A percentile compares a stretch with the other conserved stretches of the same genome.
Evolutionary conservation across 1,140 invertebrate species (phyloP).

Genomic region (Pseudomyrmex flavicornis): DNA sequence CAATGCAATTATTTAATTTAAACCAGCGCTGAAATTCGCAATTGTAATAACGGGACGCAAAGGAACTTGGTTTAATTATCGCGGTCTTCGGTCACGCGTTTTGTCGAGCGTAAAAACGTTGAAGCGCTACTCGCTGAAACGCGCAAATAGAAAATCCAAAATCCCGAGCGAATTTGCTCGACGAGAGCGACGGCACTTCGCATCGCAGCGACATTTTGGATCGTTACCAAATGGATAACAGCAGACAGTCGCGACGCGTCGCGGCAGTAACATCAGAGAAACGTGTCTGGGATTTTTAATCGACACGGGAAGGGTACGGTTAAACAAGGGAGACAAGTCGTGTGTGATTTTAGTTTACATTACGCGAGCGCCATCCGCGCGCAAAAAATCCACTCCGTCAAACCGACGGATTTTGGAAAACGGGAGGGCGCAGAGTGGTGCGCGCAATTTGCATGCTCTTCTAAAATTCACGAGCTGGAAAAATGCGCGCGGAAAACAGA

Average conservation of each 20-base stretch:
- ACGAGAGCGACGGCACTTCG: neutral
- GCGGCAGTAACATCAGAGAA: conserved; percentile 23
- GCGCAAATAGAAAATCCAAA: conserved; percentile 27
- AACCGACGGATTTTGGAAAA: neutral
- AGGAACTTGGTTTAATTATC: conserved; percentile 11
- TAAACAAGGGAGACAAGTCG: neutral
- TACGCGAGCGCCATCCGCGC: neutral
- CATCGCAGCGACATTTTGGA: conserved; percentile 52
- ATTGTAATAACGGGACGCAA: neutral
- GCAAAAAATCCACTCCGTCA: neutral
- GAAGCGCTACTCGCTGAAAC: conserved; percentile 42
- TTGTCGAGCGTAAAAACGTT: conserved; percentile 43
- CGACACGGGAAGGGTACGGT: conserved; percentile 1
- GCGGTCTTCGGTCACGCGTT: neutral
- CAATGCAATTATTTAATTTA: neutral
- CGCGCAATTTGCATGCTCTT: conserved; percentile 10
- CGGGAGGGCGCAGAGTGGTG: neutral
- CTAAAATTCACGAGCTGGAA: conserved; percentile 26
- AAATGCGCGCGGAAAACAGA: neutral
- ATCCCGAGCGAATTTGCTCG: neutral
- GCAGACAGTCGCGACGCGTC: conserved; percentile 21
- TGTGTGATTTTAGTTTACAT: neutral
- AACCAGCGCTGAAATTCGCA: neutral
- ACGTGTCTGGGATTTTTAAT: conserved; percentile 54
- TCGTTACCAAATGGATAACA: conserved; percentile 64